These are phyloP conservation scores for Scaptodrosophila lebanonensis DNA, from an alignment of 1,140 invertebrate genomes.

Conservation along the genomic window DNA sequence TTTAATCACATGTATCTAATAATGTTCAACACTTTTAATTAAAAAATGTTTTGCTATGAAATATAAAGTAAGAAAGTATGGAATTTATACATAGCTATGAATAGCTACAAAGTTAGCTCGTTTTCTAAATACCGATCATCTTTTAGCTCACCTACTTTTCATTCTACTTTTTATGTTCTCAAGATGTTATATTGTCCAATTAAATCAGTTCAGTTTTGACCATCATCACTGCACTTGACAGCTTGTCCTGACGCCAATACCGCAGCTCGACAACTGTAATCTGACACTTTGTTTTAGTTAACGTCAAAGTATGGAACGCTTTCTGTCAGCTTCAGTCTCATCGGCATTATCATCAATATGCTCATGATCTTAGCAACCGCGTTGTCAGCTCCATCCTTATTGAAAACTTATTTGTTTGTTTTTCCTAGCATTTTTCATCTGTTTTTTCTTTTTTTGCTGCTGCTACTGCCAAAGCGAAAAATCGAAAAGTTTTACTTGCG, in stretches of 20 bases:
- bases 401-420: slow-evolving; percentile 53
- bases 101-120: no score
- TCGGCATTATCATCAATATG: slow-evolving; percentile 29
- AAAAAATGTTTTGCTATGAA: no score
- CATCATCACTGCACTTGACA: no score
- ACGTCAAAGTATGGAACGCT: slow-evolving; percentile 21
- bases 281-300: slow-evolving; percentile 37
- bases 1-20: no score
- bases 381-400: slow-evolving; percentile 34
- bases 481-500: slow-evolving; percentile 55
- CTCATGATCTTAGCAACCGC: neutral
- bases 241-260: slow-evolving; percentile 15
- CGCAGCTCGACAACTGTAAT: slow-evolving; percentile 40
- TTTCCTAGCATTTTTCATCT: slow-evolving; percentile 7
- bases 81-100: no score
- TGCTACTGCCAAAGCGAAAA: slow-evolving; percentile 32
- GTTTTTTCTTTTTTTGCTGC: neutral
- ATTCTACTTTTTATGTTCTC: no score
- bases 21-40: no score
- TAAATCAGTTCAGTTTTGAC: no score
- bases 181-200: no score
- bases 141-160: no score
- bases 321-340: slow-evolving; percentile 18
- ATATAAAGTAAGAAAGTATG: no score
- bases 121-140: no score